Percentiles rank a stretch among this genome's conserved stretches.
Evolutionary conservation across 37 sponge, comb jelly and placozoan species (phyloP).

Genomic region (Chondrilla cf. caribensis): DNA sequence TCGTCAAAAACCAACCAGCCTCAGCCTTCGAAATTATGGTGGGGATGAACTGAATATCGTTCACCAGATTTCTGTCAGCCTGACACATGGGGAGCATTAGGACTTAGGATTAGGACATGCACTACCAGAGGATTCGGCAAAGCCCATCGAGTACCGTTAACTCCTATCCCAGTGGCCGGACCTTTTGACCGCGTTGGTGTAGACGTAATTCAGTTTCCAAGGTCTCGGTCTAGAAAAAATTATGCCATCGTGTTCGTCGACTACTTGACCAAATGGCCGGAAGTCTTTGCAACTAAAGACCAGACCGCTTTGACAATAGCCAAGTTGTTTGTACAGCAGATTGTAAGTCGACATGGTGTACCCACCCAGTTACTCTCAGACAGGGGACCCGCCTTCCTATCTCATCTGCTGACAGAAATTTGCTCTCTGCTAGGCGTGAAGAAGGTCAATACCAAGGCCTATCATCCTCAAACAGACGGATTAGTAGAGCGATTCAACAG

Average conservation of each 20-base stretch:
- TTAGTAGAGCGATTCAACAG: constrained; percentile 46
- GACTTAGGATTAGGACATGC: no score
- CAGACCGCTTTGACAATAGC: constrained; percentile 34
- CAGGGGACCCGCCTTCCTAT: constrained; percentile 35
- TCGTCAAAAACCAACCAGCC: not conserved
- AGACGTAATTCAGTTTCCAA: constrained; percentile 27
- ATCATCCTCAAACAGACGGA: constrained; percentile 53
- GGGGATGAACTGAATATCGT: constrained; percentile 21
- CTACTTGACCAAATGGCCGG: constrained; percentile 60
- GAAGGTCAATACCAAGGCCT: constrained; percentile 44
- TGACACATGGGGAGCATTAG: no score
- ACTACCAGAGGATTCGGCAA: no score
- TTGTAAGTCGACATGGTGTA: constrained; percentile 51
- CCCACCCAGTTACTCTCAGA: constrained; percentile 42
- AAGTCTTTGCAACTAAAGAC: constrained; percentile 29
- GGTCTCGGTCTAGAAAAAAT: not conserved
- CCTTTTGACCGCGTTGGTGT: not conserved
- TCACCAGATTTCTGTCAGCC: not conserved
- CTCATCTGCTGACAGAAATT: constrained; percentile 28
- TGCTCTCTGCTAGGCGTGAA: constrained; percentile 31
- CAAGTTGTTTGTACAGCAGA: constrained; percentile 24
- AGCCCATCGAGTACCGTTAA: no score
- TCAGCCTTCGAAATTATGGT: constrained; percentile 14
- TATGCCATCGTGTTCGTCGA: constrained; percentile 40
- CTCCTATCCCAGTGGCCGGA: no score